Base-by-base conservation (phyloP, 37 sponge, comb jelly and placozoan species). In the Axinella damicornis region DNA sequence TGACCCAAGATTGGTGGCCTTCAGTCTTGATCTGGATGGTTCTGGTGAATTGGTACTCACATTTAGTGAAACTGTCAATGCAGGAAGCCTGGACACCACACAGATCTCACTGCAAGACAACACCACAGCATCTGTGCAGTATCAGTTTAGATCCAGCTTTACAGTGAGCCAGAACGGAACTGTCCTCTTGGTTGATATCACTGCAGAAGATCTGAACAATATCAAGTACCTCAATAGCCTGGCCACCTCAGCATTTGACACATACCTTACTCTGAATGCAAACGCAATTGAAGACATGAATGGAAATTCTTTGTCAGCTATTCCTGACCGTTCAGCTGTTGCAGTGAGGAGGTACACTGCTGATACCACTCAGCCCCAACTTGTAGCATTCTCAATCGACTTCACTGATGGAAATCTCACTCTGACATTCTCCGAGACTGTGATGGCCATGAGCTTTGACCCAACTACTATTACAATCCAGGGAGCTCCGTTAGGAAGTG, bases 21-120 rank as follows among this genome's bases (percentile, higher is more conserved):
- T 76, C 73, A 72, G 60, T 41, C 77, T 97, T 31, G 87, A 94
- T 76, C 64, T 97, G 64, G 83, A 92, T 89, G 95, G 86, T 25
- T 17, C 80, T 37, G 94, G 87, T 18, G 52, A 53, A 18, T 61
- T 97, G 27, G 63, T 65, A 6, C 83, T 97, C 33, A 87, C 76
- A 21, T 94, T 97, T 78, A 63, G 79, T 76, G 97, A 97, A 65
- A 94, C 97, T 31, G 90, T 97, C 17, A 91, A 97, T 71, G 65
- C 77, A 1, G 73, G 67, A 17, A 79, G 81, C 34, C 67, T 97
- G 34, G 46, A 86, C 37, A 82, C 88, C 4, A 73, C 70, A 16
- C 71, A 57, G 24, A 83, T 97, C 34, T 80, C 85, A 1, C 53
- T 97, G 9, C 97, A 91, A 55, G 89, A 92, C 60, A 33, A 77